Percentiles rank a stretch among this genome's conserved stretches.
Evolutionary conservation across 2,113 vertebrate genomes (phyloP).

Genomic region (Arothron firmamentum): DNA sequence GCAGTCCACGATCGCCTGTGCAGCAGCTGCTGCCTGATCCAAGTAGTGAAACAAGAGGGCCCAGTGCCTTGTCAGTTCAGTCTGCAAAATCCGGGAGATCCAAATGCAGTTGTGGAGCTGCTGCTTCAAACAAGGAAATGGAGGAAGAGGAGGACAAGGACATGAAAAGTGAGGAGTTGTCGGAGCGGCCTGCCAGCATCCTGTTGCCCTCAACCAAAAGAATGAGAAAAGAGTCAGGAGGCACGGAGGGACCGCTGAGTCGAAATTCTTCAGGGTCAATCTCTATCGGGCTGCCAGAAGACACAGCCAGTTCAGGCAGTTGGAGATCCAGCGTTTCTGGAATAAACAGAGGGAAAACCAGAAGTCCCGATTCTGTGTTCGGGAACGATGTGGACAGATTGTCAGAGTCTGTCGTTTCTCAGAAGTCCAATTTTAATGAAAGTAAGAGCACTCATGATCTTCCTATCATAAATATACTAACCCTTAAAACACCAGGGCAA

Average conservation of each 20-base stretch:
- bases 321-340: conserved; percentile 40
- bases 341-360: not conserved
- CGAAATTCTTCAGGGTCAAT: conserved; percentile 60
- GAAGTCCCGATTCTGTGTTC: not conserved
- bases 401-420: conserved; percentile 4
- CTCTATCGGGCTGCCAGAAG: conserved; percentile 61
- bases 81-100: conserved; percentile 55
- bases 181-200: conserved; percentile 21
- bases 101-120: conserved; percentile 48
- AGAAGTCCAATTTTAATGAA: conserved; percentile 20
- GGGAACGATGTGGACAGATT: conserved; percentile 9
- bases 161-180: conserved; percentile 15
- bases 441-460: not conserved
- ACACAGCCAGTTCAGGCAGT: conserved; percentile 45
- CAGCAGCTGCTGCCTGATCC: conserved; percentile 20
- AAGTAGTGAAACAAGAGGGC: conserved; percentile 30
- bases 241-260: conserved; percentile 50
- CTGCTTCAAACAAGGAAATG: conserved; percentile 17
- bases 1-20: conserved; percentile 15
- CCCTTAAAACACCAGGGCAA: conserved; percentile 42
- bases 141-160: conserved; percentile 20
- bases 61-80: conserved; percentile 54
- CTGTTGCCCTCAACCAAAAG: conserved; percentile 52
- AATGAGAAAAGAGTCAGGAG: conserved; percentile 38
- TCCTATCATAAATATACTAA: conserved; percentile 41